Percentiles rank a stretch among this genome's conserved stretches.
Evolutionary conservation across 2,113 vertebrate genomes (phyloP).

Genomic region (Todiramphus chloris): DNA sequence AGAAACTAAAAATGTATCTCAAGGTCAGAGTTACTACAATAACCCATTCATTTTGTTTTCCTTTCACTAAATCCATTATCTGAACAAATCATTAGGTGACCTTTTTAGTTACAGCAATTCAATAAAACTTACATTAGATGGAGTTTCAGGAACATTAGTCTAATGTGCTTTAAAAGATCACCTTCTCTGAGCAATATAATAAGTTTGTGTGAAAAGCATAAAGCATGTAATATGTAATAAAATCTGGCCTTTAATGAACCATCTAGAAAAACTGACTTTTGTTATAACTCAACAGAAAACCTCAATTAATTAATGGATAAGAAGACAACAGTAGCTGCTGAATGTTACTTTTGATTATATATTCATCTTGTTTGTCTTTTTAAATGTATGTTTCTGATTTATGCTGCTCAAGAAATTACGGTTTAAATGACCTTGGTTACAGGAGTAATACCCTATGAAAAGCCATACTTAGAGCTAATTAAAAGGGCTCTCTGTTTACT

Average conservation of each 20-base stretch:
- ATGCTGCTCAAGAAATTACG: neutral
- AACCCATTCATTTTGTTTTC: slow-evolving; percentile 76
- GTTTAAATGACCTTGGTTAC: slow-evolving; percentile 49
- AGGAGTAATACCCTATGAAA: slow-evolving; percentile 34
- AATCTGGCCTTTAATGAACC: slow-evolving; percentile 92
- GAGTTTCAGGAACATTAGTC: slow-evolving; percentile 89
- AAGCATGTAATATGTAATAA: slow-evolving; percentile 94
- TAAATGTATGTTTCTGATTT: neutral
- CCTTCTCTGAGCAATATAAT: slow-evolving; percentile 86
- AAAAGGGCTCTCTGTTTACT: slow-evolving; percentile 19
- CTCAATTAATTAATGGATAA: slow-evolving; percentile 74
- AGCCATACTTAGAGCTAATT: slow-evolving; percentile 16
- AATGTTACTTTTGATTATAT: slow-evolving; percentile 27
- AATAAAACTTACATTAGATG: slow-evolving; percentile 87
- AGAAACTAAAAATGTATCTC: slow-evolving; percentile 54
- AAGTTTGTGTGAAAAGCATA: slow-evolving; percentile 92
- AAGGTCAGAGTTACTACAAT: slow-evolving; percentile 73
- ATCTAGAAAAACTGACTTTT: slow-evolving; percentile 76
- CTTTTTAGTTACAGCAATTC: slow-evolving; percentile 83
- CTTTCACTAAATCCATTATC: slow-evolving; percentile 76
- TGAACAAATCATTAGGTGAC: slow-evolving; percentile 82
- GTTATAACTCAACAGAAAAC: slow-evolving; percentile 68
- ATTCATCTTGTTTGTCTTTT: slow-evolving; percentile 46
- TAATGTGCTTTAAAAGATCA: slow-evolving; percentile 92
- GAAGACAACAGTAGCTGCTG: neutral